A percentile compares a stretch with the other conserved stretches of the same genome.
These are phyloP conservation scores for Plodia interpunctella DNA, from an alignment of 1,140 invertebrate genomes.

Conservation along the genomic window DNA sequence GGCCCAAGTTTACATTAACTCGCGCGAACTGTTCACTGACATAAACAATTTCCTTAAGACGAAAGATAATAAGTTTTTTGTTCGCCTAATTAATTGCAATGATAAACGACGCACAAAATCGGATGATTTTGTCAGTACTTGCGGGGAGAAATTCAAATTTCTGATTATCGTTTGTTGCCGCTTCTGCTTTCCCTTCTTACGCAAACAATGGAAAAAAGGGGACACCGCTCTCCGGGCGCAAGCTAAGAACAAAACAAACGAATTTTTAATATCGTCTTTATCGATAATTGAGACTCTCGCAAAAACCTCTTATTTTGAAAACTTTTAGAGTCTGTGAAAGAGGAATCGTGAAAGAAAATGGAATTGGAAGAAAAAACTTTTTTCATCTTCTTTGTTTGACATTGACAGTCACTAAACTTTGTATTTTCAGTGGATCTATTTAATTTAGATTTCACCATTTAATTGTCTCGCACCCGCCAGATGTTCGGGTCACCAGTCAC, in stretches of 20 bases:
- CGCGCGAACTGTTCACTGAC: constrained; percentile 39
- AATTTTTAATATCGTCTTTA: constrained; percentile 77
- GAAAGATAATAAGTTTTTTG: constrained; percentile 56
- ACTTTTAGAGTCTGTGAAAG: constrained; percentile 74
- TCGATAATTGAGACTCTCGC: constrained; percentile 76
- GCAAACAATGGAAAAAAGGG: constrained; percentile 74
- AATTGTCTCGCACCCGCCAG: constrained; percentile 59
- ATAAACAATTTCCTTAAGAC: constrained; percentile 47
- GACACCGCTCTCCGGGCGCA: constrained; percentile 61
- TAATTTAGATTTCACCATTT: constrained; percentile 70
- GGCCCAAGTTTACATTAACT: constrained; percentile 21
- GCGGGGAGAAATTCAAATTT: constrained; percentile 71
- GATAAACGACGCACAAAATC: constrained; percentile 70
- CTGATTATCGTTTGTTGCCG: constrained; percentile 65
- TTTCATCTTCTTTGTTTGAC: constrained; percentile 77
- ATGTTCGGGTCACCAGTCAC: constrained; percentile 34
- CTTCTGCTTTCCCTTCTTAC: constrained; percentile 61
- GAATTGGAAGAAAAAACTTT: constrained; percentile 74
- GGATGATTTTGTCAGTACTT: constrained; percentile 64
- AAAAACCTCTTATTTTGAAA: constrained; percentile 76
- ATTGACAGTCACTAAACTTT: constrained; percentile 74
- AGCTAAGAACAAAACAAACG: constrained; percentile 75
- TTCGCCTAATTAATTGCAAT: constrained; percentile 65
- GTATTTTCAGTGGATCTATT: constrained; percentile 72
- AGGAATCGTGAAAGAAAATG: constrained; percentile 73